phyloP scores from a whole-genome alignment of 2,113 vertebrate genomes.

The Carettochelys insculpta region DNA sequence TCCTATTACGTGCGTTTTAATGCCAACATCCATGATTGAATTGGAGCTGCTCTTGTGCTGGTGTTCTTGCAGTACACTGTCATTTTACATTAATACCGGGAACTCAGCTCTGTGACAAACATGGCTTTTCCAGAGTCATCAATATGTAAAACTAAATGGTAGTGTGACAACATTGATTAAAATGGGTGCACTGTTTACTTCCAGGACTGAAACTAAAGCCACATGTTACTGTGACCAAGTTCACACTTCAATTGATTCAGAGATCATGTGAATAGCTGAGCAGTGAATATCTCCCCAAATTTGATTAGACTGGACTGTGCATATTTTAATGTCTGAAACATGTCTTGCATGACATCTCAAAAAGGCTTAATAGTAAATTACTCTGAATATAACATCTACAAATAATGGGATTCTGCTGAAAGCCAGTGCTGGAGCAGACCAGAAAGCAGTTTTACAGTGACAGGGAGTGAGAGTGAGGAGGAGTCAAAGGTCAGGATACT shows the following conservation, averaged over 20 bases:
- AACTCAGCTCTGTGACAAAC: not conserved
- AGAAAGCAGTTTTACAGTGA: not conserved
- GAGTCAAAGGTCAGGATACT: not conserved
- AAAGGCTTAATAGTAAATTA: not conserved
- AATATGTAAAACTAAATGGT: not conserved
- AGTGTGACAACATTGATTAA: not conserved
- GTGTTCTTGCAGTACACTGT: not conserved
- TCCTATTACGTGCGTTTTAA: not conserved
- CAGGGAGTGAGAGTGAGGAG: not conserved
- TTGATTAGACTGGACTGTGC: not conserved
- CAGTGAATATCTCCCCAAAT: not conserved
- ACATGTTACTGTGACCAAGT: not conserved
- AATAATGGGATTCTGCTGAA: not conserved
- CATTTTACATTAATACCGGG: not conserved
- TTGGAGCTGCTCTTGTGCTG: not conserved
- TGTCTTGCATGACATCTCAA: not conserved
- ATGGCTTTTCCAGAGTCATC: fast-evolving
- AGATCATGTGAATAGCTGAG: not conserved
- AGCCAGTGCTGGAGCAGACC: not conserved
- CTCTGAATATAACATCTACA: constrained; percentile 24
- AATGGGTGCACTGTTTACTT: not conserved
- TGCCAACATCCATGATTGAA: not conserved
- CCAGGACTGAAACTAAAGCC: not conserved
- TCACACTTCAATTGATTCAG: not conserved
- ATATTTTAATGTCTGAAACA: not conserved